Base-by-base conservation (phyloP, 2,797 vertebrate species). In the Streptopelia turtur region DNA sequence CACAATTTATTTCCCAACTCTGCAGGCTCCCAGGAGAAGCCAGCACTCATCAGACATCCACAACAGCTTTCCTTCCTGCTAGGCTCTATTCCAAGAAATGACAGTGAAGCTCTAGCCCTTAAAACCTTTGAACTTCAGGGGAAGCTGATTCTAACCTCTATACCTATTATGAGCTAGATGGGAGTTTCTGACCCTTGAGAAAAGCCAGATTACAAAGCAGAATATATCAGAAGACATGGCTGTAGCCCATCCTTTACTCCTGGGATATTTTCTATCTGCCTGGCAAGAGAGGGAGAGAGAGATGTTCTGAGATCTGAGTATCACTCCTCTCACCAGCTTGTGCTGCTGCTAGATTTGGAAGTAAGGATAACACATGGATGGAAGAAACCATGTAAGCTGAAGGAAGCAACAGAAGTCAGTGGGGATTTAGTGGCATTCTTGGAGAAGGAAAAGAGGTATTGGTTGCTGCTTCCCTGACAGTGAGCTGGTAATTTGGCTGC, bases 381-480 rank as follows among this genome's bases (percentile, higher is more conserved):
- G 88, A 94, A 95, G 90, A 95, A 91, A 94, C 55, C 52, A 57
- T 61, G 65, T 79, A 92, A 87, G 7, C 37, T 65, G 59, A 89
- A 89, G 64, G 65, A 90, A 83, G 63, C 31, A 90, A 53, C 2
- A 56, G 20, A 39, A 94, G 74, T 76, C 93, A 88, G 59, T 60
- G 15, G 66, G 63, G 80, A 94, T 52, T 94, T 79, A 18, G 52
- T 87, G 63, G 75, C 81, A 56, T 86, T 93, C 92, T 68, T 55
- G 39, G 69, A 89, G 74, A 61, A 95, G 71, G 39, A 76, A 72
- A 90, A 77, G 91, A 95, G 63, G 39, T 96, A 28, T 72, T 92
- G 84, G 37, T 82, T 93, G 53, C 57, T 84, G 5, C 60, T 74
- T 89, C 83, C n/a, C 72, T 87, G 69, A 80, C 7, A 59, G 55